Conservation (phyloP, 2,888 invertebrate genomes). For the Helleia helle region DNA sequence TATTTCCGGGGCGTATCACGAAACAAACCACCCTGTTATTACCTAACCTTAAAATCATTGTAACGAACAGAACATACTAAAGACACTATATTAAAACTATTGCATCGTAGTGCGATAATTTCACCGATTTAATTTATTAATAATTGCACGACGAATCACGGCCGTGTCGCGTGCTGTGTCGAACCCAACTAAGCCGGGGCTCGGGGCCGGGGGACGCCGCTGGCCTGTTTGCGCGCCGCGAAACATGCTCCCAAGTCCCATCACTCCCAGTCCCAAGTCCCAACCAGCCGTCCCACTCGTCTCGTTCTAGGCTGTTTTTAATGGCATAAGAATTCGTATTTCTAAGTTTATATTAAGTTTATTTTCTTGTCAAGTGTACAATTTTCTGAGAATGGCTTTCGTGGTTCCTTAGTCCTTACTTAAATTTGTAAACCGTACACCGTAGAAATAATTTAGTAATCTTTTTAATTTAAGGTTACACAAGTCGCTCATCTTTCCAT, state of each 20-base stretch:
- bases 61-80: conserved; percentile 24
- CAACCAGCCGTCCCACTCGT: conserved; percentile 31
- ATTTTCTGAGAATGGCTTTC: neutral
- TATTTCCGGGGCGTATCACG: conserved; percentile 39
- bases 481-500: too few species aligned
- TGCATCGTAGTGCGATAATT: conserved; percentile 25
- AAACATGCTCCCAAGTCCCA: conserved; percentile 26
- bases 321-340: conserved; percentile 5
- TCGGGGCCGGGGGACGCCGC: conserved; percentile 15
- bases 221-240: too few species aligned
- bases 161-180: conserved; percentile 52
- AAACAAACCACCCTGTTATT: conserved; percentile 58
- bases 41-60: conserved; percentile 55
- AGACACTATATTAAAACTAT: conserved; percentile 12
- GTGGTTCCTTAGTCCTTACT: too few species aligned
- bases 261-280: too few species aligned
- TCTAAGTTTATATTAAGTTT: too few species aligned
- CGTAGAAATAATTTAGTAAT: too few species aligned
- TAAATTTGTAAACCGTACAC: too few species aligned
- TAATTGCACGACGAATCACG: conserved; percentile 38
- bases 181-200: conserved; percentile 30
- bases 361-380: neutral
- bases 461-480: too few species aligned
- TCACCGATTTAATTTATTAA: conserved; percentile 22
- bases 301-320: conserved; percentile 8